These are phyloP conservation scores for Lasius platythorax DNA, from an alignment of 2,888 invertebrate species.

Conservation along the genomic window DNA sequence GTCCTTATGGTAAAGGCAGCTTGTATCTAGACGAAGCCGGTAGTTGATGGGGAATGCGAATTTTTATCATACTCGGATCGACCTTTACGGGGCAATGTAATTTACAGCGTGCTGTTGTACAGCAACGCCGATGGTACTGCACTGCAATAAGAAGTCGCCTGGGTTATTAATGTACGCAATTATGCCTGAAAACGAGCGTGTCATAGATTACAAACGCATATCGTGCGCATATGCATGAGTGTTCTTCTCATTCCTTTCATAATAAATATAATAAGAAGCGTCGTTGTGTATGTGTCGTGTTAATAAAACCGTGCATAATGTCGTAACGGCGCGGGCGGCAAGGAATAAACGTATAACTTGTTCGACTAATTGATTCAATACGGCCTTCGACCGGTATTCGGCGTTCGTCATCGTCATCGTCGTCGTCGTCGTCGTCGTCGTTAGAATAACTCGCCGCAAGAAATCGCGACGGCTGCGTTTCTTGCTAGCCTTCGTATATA, in stretches of 20 bases:
- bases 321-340: slow-evolving; percentile 15
- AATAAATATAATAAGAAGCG: slow-evolving; percentile 11
- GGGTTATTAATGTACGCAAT: slow-evolving; percentile 43
- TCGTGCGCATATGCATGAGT: slow-evolving; percentile 23
- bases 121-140: slow-evolving; percentile 24
- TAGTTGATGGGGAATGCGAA: slow-evolving; percentile 53
- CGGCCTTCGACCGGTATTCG: slow-evolving; percentile 9
- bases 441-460: slow-evolving; percentile 37
- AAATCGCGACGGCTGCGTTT: slow-evolving; percentile 48
- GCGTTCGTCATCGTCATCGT: neutral
- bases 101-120: slow-evolving; percentile 24
- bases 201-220: slow-evolving; percentile 42
- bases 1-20: slow-evolving; percentile 50
- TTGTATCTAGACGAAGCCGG: slow-evolving; percentile 29
- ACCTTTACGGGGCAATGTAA: slow-evolving; percentile 64
- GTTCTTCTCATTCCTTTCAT: neutral
- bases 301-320: slow-evolving; percentile 43
- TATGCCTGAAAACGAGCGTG: slow-evolving; percentile 39
- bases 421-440: neutral
- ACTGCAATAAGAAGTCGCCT: slow-evolving; percentile 17
- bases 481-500: slow-evolving; percentile 36
- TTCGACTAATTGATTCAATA: slow-evolving; percentile 45
- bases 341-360: slow-evolving; percentile 39
- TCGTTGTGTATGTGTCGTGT: neutral
- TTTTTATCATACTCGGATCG: slow-evolving; percentile 59